Evolutionary conservation across 2,888 invertebrate species (phyloP).

Genomic region (Noctua janthina): DNA sequence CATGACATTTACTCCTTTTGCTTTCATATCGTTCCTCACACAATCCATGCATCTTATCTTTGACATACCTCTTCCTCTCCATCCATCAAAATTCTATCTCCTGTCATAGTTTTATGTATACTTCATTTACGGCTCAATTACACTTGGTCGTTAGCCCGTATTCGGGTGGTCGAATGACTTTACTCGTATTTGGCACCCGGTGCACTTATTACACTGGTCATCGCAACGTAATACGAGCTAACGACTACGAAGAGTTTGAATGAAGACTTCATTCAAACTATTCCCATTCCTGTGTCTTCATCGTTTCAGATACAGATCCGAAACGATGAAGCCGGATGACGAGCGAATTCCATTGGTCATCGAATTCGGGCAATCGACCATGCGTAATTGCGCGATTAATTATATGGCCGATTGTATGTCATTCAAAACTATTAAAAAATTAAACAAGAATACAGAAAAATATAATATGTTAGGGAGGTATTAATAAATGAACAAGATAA

Average conservation of each 20-base stretch:
- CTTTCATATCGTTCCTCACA: no score
- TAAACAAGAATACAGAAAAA: neutral
- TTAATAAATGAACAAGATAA: neutral
- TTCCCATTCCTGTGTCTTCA: no score
- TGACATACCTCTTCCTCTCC: no score
- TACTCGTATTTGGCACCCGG: neutral
- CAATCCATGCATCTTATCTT: no score
- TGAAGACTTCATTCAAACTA: neutral
- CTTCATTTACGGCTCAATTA: neutral
- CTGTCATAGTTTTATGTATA: neutral
- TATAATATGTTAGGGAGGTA: no score
- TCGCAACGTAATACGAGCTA: neutral
- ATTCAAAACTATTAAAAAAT: neutral
- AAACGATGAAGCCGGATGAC: neutral
- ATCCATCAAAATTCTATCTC: neutral
- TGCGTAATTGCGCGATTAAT: neutral
- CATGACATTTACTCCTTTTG: no score
- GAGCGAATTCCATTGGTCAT: neutral
- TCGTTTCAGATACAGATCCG: neutral
- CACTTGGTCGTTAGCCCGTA: neutral
- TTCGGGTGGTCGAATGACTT: neutral
- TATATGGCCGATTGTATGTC: neutral
- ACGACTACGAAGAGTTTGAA: neutral
- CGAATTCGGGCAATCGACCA: neutral
- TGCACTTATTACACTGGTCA: neutral